These are phyloP conservation scores for Papilio aristodemus DNA, from an alignment of 1,140 invertebrate species.

Conservation along the genomic window DNA sequence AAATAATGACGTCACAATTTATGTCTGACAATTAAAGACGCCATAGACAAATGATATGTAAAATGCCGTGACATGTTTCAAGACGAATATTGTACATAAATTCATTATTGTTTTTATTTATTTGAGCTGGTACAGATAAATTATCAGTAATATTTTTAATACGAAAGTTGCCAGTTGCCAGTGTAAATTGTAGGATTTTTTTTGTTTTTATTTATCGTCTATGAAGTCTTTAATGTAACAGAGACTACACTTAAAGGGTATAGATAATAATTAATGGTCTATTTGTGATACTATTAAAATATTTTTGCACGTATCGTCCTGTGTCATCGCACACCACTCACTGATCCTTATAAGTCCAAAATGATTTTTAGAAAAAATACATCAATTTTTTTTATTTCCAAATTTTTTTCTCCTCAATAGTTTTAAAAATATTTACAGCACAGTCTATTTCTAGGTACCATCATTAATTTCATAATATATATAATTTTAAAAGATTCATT, in stretches of 20 bases:
- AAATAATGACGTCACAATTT: constrained; percentile 40
- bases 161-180: background rate
- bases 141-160: background rate
- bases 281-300: constrained; percentile 50
- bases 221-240: constrained; percentile 35
- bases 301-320: constrained; percentile 51
- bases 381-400: constrained; percentile 54
- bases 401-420: constrained; percentile 48
- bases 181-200: background rate
- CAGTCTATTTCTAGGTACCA: constrained; percentile 48
- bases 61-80: background rate
- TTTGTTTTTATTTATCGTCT: constrained; percentile 24
- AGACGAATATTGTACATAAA: too few species aligned
- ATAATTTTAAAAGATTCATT: constrained; percentile 42
- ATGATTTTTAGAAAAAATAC: constrained; percentile 74
- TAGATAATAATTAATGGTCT: constrained; percentile 37
- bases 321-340: constrained; percentile 47
- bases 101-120: too few species aligned
- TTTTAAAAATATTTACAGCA: constrained; percentile 66
- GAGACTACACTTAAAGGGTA: constrained; percentile 28
- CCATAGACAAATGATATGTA: constrained; percentile 33
- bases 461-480: constrained; percentile 46
- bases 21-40: constrained; percentile 37
- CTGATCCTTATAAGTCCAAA: constrained; percentile 45
- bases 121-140: background rate